These are phyloP conservation scores for Myodes glareolus DNA, from an alignment of 2,113 vertebrate species.

Conservation along the genomic window DNA sequence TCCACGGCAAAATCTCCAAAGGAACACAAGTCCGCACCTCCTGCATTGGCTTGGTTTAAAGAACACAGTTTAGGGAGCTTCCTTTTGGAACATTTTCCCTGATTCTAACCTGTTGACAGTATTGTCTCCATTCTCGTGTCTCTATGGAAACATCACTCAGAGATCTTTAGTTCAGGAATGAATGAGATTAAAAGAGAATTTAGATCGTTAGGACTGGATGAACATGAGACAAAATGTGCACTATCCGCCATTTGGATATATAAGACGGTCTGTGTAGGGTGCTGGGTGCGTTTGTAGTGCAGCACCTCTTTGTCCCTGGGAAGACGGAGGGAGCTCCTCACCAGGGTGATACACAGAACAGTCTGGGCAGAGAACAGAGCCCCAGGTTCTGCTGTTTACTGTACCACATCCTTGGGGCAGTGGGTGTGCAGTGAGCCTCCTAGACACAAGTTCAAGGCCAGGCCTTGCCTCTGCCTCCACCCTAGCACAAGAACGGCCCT, in stretches of 20 bases:
- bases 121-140: not conserved
- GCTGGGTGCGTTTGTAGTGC: not conserved
- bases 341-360: not conserved
- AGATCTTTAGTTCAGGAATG: not conserved
- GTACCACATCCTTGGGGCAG: no score
- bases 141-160: not conserved
- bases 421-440: accelerated
- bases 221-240: not conserved
- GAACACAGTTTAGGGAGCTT: not conserved
- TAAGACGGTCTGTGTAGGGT: not conserved
- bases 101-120: not conserved
- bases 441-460: no score
- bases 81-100: not conserved
- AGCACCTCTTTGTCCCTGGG: not conserved
- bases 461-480: not conserved
- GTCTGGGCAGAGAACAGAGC: not conserved
- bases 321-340: accelerated
- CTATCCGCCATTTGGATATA: accelerated
- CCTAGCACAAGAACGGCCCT: no score
- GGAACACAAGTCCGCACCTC: accelerated
- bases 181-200: not conserved
- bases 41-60: not conserved
- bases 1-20: not conserved
- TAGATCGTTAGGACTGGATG: not conserved
- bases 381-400: not conserved